These are phyloP conservation scores for Hirtodrosophila trivittata DNA, from an alignment of 2,888 invertebrate genomes.

Conservation along the genomic window DNA sequence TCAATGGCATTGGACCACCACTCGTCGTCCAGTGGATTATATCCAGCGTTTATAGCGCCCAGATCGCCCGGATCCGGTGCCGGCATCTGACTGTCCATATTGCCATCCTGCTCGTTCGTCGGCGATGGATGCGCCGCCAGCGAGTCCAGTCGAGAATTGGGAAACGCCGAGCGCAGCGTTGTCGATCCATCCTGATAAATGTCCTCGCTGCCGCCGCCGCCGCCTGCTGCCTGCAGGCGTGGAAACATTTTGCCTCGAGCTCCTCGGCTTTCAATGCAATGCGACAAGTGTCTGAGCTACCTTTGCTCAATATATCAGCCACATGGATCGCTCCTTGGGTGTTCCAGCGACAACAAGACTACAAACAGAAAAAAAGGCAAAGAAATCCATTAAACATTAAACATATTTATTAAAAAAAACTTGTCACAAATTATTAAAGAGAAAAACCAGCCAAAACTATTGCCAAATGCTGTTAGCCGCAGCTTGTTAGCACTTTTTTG, in stretches of 20 bases:
- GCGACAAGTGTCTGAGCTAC: conserved; percentile 73
- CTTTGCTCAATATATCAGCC: conserved; percentile 39
- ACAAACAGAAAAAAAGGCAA: conserved; percentile 15
- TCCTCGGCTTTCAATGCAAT: conserved; percentile 46
- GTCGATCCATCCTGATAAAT: conserved; percentile 79
- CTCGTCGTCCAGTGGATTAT: conserved; percentile 80
- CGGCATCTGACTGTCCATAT: conserved; percentile 67
- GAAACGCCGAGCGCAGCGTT: conserved; percentile 82
- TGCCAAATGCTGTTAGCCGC: conserved; percentile 60
- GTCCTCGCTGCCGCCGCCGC: conserved; percentile 60
- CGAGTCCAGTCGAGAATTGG: conserved; percentile 82
- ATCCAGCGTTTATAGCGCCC: conserved; percentile 28
- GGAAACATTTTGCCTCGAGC: conserved; percentile 80
- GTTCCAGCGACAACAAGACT: conserved; percentile 41
- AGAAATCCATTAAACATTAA: conserved; percentile 9
- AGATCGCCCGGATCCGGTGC: conserved; percentile 55
- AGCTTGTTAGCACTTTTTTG: conserved; percentile 64
- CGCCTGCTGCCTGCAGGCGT: conserved; percentile 78
- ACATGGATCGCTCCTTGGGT: conserved; percentile 60
- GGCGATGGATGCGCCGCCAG: conserved; percentile 62
- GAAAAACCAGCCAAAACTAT: conserved; percentile 40
- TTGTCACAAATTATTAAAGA: conserved; percentile 52
- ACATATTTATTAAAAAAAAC: conserved; percentile 45
- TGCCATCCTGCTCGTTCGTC: conserved; percentile 25
- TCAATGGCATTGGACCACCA: conserved; percentile 84